Evolutionary conservation across 2,113 vertebrate genomes (phyloP).

Genomic region (Poicephalus gulielmi): DNA sequence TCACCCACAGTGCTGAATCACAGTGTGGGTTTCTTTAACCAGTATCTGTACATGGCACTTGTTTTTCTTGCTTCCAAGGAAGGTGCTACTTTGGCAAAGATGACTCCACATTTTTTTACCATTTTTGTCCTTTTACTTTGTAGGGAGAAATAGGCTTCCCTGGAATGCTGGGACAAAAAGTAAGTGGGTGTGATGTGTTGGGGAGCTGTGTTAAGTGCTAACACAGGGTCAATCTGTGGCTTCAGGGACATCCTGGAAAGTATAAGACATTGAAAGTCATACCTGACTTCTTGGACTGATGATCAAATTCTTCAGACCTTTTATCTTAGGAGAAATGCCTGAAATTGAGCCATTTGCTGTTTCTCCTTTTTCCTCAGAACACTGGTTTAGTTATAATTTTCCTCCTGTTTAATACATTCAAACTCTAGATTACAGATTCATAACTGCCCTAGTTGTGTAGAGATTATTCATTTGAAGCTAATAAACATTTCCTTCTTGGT

Average conservation of each 20-base stretch:
- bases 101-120: background rate
- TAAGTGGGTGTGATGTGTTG: conserved; percentile 50
- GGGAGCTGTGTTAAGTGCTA: background rate
- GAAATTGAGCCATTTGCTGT: background rate
- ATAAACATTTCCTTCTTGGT: background rate
- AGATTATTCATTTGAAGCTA: background rate
- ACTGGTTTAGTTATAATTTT: background rate
- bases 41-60: rapidly evolving
- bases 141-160: conserved; percentile 92
- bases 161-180: conserved; percentile 98
- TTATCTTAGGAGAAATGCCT: background rate
- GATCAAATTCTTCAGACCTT: background rate
- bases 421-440: background rate
- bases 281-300: background rate
- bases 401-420: background rate
- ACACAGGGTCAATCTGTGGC: background rate
- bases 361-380: background rate
- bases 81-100: background rate
- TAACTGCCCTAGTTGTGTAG: background rate
- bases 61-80: background rate
- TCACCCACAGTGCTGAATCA: background rate
- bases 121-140: conserved; percentile 40
- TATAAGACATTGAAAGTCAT: background rate
- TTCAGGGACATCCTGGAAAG: background rate
- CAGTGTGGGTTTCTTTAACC: rapidly evolving